Evolutionary conservation across 1,140 invertebrate genomes (phyloP).

Genomic region (Drosophila ogumai): DNA sequence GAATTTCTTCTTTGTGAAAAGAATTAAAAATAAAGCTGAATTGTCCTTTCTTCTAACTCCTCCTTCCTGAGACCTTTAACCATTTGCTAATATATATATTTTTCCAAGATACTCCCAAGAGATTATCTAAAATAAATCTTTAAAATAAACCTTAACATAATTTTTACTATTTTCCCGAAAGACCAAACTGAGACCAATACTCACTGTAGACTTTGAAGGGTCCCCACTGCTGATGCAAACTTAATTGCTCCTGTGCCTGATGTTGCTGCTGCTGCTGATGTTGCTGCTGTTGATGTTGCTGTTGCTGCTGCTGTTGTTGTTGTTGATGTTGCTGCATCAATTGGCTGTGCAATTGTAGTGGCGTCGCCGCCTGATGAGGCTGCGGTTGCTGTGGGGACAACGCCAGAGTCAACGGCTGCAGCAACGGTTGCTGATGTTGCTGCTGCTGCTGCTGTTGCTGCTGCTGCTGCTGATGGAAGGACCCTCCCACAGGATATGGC

Average conservation of each 20-base stretch:
- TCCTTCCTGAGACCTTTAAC: neutral
- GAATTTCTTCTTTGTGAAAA: neutral
- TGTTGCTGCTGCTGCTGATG: slow-evolving; percentile 67
- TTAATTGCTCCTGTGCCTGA: slow-evolving; percentile 73
- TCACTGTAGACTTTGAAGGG: slow-evolving; percentile 89
- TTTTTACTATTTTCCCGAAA: neutral
- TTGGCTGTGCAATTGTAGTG: slow-evolving; percentile 75
- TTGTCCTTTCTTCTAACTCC: neutral
- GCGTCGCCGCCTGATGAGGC: slow-evolving; percentile 59
- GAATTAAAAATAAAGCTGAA: neutral
- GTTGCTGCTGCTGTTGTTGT: slow-evolving; percentile 60
- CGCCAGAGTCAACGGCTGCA: slow-evolving; percentile 76
- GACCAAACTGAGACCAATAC: slow-evolving; percentile 76
- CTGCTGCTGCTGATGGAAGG: slow-evolving; percentile 51
- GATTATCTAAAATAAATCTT: neutral
- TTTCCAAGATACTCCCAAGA: neutral
- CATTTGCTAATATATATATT: neutral
- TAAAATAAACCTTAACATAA: slow-evolving; percentile 8
- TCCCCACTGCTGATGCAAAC: slow-evolving; percentile 82
- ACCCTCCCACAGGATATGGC: slow-evolving; percentile 51
- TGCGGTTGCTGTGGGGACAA: slow-evolving; percentile 79
- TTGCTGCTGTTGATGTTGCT: slow-evolving; percentile 66
- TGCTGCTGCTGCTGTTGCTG: slow-evolving; percentile 82
- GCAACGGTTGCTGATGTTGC: slow-evolving; percentile 80
- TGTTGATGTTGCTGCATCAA: slow-evolving; percentile 79